Conservation (phyloP, 1,140 invertebrate species). For the Laupala kohalensis region DNA sequence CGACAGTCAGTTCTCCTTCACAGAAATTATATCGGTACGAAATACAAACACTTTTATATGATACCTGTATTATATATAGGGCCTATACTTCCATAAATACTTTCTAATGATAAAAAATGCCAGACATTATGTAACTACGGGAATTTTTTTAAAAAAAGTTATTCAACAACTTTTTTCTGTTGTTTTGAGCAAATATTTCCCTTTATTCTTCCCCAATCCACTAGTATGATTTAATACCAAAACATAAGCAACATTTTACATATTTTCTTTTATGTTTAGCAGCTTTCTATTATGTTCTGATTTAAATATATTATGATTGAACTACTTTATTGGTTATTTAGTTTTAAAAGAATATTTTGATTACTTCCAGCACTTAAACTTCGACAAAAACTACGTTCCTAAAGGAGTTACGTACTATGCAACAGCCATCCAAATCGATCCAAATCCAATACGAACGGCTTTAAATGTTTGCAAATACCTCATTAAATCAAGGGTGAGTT, state of each 20-base stretch:
- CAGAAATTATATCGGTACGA: slow-evolving; percentile 67
- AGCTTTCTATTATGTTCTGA: too few species aligned
- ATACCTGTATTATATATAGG: background rate
- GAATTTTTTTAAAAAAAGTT: background rate
- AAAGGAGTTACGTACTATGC: slow-evolving; percentile 71
- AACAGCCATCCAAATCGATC: slow-evolving; percentile 80
- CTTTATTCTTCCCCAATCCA: too few species aligned
- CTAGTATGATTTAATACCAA: too few species aligned
- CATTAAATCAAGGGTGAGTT: slow-evolving; percentile 44
- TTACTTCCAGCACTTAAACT: slow-evolving; percentile 58
- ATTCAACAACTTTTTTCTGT: too few species aligned
- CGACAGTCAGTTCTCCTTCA: slow-evolving; percentile 61
- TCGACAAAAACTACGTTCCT: slow-evolving; percentile 64
- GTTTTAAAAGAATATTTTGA: too few species aligned
- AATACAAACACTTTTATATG: too few species aligned
- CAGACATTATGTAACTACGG: background rate
- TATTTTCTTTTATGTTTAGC: too few species aligned
- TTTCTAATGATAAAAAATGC: background rate
- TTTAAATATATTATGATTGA: too few species aligned
- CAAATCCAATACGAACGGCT: slow-evolving; percentile 87
- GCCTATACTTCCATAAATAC: background rate
- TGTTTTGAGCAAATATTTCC: too few species aligned
- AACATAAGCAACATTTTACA: too few species aligned
- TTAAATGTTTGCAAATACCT: slow-evolving; percentile 84
- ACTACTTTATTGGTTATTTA: too few species aligned